These are phyloP conservation scores for Cordilura impudica DNA, from an alignment of 2,888 invertebrate species.

Conservation along the genomic window DNA sequence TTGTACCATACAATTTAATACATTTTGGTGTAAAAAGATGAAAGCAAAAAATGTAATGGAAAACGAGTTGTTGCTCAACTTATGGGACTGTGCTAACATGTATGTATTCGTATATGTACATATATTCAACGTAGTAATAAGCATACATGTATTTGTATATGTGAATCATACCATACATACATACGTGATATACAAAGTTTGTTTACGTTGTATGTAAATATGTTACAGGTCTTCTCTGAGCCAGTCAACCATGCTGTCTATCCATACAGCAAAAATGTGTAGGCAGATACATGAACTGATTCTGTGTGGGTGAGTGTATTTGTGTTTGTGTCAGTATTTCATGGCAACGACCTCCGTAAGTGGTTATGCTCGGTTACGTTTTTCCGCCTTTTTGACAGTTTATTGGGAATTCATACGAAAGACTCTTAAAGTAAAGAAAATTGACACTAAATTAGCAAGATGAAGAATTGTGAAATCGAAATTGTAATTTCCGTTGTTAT, in stretches of 20 bases:
- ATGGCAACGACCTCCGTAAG: conserved; percentile 67
- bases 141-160: neutral
- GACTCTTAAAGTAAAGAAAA: conserved; percentile 65
- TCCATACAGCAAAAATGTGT: neutral
- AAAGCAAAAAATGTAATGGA: conserved; percentile 1
- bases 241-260: neutral
- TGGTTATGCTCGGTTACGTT: conserved; percentile 69
- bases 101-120: neutral
- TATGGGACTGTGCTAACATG: conserved; percentile 8
- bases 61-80: conserved; percentile 24
- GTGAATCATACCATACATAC: neutral
- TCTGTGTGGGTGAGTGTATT: conserved; percentile 5
- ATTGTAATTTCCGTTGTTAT: neutral
- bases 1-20: no score
- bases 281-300: neutral
- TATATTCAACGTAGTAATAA: conserved; percentile 1
- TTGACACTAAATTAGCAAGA: conserved; percentile 67
- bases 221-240: neutral
- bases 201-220: neutral
- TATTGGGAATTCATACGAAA: conserved; percentile 17
- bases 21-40: neutral
- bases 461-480: conserved; percentile 13
- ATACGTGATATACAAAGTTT: neutral
- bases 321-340: conserved; percentile 26
- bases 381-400: conserved; percentile 47